Conservation (phyloP, 2,888 invertebrate species). For the Drosophila neotestacea region DNA sequence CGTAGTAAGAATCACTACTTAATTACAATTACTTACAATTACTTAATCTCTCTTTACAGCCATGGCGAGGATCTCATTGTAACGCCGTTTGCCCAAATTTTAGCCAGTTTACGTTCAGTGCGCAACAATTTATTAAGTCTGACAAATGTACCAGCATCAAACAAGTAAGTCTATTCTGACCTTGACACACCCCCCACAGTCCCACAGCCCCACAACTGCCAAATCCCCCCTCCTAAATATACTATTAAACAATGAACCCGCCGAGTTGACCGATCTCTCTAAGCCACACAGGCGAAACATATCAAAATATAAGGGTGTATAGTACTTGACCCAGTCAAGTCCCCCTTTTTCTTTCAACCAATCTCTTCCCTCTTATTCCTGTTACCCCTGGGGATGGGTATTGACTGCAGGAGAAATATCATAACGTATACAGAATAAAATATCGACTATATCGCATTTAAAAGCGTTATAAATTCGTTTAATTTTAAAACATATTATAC, state of each 20-base stretch:
- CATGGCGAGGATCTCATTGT: slow-evolving; percentile 99
- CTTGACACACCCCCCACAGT: slow-evolving; percentile 31
- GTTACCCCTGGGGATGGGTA: too few relatives aligned
- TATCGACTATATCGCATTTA: too few relatives aligned
- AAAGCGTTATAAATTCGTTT: too few relatives aligned
- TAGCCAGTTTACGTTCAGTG: slow-evolving; percentile 99
- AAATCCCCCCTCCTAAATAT: neutral
- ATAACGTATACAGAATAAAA: too few relatives aligned
- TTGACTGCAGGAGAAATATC: too few relatives aligned
- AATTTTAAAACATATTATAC: too few relatives aligned
- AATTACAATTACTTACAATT: slow-evolving; percentile 6
- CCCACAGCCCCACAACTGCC: neutral
- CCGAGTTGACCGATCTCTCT: slow-evolving; percentile 9
- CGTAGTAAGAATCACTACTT: too few relatives aligned
- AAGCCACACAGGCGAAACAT: slow-evolving; percentile 4
- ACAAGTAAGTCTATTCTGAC: slow-evolving; percentile 88
- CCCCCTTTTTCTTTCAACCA: neutral
- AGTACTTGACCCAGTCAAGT: slow-evolving; percentile 10
- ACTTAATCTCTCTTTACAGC: slow-evolving; percentile 75
- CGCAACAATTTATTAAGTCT: slow-evolving; percentile 98
- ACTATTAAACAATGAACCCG: slow-evolving; percentile 3
- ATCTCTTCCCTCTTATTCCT: neutral
- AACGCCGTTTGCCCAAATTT: slow-evolving; percentile 99
- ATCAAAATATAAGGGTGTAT: slow-evolving; percentile 1
- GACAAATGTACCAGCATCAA: slow-evolving; percentile 92